Conservation (phyloP, 1,140 invertebrate genomes). For the Notospermus geniculatus region DNA sequence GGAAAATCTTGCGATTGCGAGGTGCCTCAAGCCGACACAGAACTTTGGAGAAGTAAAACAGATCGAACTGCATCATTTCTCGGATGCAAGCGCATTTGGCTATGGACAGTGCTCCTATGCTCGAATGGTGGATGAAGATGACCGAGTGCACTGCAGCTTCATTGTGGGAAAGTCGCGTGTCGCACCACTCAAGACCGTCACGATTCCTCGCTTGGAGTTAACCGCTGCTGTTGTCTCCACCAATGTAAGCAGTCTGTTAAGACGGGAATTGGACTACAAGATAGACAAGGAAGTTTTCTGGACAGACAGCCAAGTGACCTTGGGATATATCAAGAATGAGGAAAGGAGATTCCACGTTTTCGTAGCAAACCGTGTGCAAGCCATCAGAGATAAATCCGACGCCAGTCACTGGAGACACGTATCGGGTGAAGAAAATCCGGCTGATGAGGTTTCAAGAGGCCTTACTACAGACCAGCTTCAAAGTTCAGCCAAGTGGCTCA, state of each 20-base stretch:
- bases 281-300: background rate
- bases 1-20: no score
- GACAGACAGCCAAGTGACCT: conserved; percentile 6
- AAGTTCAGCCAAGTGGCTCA: background rate
- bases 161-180: conserved; percentile 5
- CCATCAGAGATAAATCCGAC: background rate
- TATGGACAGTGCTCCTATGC: no score
- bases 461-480: no score
- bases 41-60: no score
- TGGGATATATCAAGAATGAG: conserved; percentile 5
- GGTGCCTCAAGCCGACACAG: no score
- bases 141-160: background rate
- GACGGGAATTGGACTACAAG: background rate
- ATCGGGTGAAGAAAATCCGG: conserved; percentile 7
- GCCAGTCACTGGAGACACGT: background rate
- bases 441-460: conserved; percentile 9
- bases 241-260: background rate
- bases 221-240: conserved; percentile 7
- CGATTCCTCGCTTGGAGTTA: conserved; percentile 11
- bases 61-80: no score
- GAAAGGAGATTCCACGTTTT: conserved; percentile 3
- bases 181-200: conserved; percentile 6
- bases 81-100: no score
- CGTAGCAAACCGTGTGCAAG: conserved; percentile 8
- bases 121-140: no score